Evolutionary conservation across 2,888 invertebrate genomes (phyloP).

Genomic region (Sminthurinus aureus): DNA sequence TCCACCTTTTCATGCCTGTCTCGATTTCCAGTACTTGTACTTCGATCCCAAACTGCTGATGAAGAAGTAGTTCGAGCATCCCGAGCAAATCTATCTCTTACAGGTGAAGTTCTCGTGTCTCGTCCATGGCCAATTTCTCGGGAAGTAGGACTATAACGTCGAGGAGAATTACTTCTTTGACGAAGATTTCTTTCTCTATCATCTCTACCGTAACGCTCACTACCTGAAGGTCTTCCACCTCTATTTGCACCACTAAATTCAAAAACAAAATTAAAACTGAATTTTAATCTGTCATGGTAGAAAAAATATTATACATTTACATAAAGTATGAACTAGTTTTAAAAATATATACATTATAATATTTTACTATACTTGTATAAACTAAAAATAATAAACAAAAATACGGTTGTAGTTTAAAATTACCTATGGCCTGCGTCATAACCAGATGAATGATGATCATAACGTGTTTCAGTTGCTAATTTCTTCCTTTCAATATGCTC

Average conservation of each 20-base stretch:
- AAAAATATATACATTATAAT: too few relatives aligned
- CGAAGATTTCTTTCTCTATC: constrained; percentile 19
- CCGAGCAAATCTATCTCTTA: neutral
- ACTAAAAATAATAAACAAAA: neutral
- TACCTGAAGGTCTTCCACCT: neutral
- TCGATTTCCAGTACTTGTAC: neutral
- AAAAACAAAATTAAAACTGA: neutral
- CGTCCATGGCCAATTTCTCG: constrained; percentile 15
- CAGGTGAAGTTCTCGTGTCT: neutral
- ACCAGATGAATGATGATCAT: constrained; percentile 35
- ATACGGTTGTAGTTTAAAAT: neutral
- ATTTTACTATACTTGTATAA: too few relatives aligned
- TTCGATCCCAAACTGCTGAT: constrained; percentile 6
- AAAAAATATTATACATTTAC: neutral
- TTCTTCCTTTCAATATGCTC: constrained; percentile 26
- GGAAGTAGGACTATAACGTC: constrained; percentile 25
- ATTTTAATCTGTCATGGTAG: neutral
- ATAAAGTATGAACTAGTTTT: neutral
- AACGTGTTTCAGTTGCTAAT: constrained; percentile 16
- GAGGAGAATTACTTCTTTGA: constrained; percentile 20
- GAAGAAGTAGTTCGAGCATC: neutral
- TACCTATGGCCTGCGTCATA: constrained; percentile 13
- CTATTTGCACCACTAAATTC: constrained; percentile 4
- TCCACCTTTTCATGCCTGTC: constrained; percentile 26
- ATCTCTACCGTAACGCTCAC: neutral